Conservation (phyloP, 1,140 invertebrate species). For the Agrypnia vestita region DNA sequence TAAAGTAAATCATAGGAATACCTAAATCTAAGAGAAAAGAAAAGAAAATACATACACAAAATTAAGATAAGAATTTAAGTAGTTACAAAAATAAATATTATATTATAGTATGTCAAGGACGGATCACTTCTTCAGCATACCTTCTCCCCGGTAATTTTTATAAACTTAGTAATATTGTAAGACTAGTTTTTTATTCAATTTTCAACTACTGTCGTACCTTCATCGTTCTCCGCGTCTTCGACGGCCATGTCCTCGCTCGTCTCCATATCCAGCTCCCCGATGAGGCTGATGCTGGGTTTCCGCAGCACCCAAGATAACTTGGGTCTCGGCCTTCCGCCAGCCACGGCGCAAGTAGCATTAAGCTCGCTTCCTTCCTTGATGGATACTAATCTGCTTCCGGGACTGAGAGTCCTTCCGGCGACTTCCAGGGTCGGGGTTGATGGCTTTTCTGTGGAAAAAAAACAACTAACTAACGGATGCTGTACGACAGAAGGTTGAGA, state of each 20-base stretch:
- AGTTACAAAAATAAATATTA: too few relatives aligned
- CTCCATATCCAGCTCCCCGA: background rate
- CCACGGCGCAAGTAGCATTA: conserved; percentile 47
- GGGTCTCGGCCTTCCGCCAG: conserved; percentile 51
- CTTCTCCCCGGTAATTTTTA: too few relatives aligned
- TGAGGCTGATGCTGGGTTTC: background rate
- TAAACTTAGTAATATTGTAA: too few relatives aligned
- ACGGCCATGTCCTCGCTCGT: background rate
- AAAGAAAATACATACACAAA: too few relatives aligned
- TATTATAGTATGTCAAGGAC: too few relatives aligned
- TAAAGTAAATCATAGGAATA: too few relatives aligned
- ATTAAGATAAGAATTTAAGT: too few relatives aligned
- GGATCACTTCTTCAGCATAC: too few relatives aligned
- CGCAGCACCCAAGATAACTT: conserved; percentile 39
- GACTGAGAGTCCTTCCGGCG: conserved; percentile 19
- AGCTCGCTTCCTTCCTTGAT: conserved; percentile 41
- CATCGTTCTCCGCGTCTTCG: conserved; percentile 30
- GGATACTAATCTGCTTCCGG: conserved; percentile 7
- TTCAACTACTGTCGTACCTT: too few relatives aligned
- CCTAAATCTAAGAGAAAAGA: too few relatives aligned
- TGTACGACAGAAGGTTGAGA: too few relatives aligned
- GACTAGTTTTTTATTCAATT: too few relatives aligned
- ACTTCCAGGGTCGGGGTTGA: conserved; percentile 40
- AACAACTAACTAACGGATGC: background rate
- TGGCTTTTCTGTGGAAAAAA: conserved; percentile 53